Base-by-base conservation (phyloP, 2,113 vertebrate genomes). In the Nibea albiflora region DNA sequence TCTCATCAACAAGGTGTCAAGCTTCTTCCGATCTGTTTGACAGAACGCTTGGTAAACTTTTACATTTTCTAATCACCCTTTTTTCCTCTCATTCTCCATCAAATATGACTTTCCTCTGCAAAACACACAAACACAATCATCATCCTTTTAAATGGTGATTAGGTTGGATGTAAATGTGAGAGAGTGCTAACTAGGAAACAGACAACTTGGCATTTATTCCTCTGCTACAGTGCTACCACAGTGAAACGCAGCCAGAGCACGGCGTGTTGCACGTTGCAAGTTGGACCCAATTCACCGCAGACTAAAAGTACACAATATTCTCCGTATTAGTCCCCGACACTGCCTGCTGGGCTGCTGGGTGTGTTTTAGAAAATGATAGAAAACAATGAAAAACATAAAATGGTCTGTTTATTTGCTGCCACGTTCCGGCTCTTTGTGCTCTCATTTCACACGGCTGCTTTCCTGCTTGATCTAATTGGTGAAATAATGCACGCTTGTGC, bases 291-390 rank as follows among this genome's bases (percentile, higher is more conserved):
- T 85, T 80, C 42, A 50, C 60, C 49, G 28, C 54, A 76, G 50
- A 71, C 46, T 60, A 64, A 77, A 80, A 85, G 67, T 44, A 73
- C 68, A 83, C 52, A 63, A 52, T 73, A 77, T 80, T 76, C 60
- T 60, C 28, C 73, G 68, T 74, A 70, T 74, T 53, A 66, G 60
- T 53, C 49, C 69, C 69, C 64, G 54, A 57, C 53, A 19, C 52
- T 73, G 83, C 58, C 80, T 75, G 76, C 83, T 71, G 73, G 49
- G 69, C 80, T 78, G 58, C 63, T 67, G 58, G 17, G 64, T 73
- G 73, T n/a, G 62, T 73, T 80, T 73, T 20, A 1, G 35, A 39
- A 72, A 79, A 46, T 78, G 16, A 62, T 17, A 66, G 72, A 73
- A 86, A 78, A 85, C 77, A 81, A 75, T 47, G 64, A 57, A 42